Percentiles rank a stretch among this genome's conserved stretches.
phyloP scores from a whole-genome alignment of 1,140 invertebrate species.

The Wiebesia pumilae region DNA sequence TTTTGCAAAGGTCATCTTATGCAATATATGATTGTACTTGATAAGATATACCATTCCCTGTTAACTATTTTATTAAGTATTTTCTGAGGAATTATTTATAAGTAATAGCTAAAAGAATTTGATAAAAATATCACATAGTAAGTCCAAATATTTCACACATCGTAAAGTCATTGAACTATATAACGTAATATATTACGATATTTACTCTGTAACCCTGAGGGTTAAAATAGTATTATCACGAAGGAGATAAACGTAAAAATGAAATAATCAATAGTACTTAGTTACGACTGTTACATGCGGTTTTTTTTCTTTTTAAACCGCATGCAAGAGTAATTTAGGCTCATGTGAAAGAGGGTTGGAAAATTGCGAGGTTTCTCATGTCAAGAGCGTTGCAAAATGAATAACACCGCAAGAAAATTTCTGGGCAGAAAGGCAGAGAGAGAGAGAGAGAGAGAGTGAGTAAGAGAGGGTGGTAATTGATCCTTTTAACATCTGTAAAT shows the following conservation, averaged over 20 bases:
- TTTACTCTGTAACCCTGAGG: constrained; percentile 10
- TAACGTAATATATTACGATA: neutral
- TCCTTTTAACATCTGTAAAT: neutral
- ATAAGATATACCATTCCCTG: neutral
- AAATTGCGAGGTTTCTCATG: constrained; percentile 50
- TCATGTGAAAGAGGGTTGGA: neutral
- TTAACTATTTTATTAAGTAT: neutral
- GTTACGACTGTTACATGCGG: constrained; percentile 16
- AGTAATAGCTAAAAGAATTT: neutral
- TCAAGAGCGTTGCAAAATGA: neutral
- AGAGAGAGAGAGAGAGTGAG: neutral
- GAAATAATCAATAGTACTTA: constrained; percentile 42
- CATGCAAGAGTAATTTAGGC: constrained; percentile 4
- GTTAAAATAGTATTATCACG: neutral
- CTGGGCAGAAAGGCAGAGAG: too few relatives aligned
- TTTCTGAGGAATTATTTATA: neutral
- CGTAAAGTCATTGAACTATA: neutral
- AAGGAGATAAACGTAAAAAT: neutral
- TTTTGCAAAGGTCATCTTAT: neutral
- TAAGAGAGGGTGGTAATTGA: neutral
- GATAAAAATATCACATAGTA: neutral
- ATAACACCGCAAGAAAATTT: neutral
- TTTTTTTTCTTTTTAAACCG: constrained; percentile 15
- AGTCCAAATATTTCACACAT: neutral
- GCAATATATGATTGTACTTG: neutral